Evolutionary conservation across 2,113 vertebrate species (phyloP).

Genomic region (Burhinus bistriatus): DNA sequence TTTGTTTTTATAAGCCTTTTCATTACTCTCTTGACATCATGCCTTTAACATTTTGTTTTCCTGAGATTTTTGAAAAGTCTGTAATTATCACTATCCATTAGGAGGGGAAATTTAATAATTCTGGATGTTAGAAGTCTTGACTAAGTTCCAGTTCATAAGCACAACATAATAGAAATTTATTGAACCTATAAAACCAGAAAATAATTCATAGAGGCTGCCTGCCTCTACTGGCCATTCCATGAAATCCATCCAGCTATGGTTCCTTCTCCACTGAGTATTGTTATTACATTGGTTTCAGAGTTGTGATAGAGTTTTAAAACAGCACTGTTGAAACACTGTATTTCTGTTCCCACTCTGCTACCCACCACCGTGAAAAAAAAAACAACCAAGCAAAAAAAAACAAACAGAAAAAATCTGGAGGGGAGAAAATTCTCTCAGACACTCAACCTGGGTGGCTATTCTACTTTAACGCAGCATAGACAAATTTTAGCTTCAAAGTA

Average conservation of each 20-base stretch:
- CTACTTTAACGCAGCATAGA: background rate
- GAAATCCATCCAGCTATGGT: background rate
- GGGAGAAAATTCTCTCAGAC: background rate
- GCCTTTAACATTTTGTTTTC: background rate
- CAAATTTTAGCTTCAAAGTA: background rate
- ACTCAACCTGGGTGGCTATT: background rate
- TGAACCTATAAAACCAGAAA: background rate
- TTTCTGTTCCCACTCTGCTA: background rate
- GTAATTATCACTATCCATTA: background rate
- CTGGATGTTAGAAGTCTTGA: background rate
- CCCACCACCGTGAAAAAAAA: fast-evolving
- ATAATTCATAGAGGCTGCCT: background rate
- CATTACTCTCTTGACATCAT: background rate
- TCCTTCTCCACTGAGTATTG: background rate
- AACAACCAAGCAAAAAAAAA: no score
- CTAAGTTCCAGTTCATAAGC: background rate
- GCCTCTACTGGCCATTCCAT: background rate
- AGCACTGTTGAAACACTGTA: background rate
- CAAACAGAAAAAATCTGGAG: background rate
- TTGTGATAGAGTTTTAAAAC: background rate
- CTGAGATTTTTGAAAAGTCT: background rate
- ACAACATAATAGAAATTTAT: background rate
- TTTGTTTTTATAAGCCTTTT: background rate
- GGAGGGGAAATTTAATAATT: background rate
- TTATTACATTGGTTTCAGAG: background rate